These are phyloP conservation scores for Corythornis madagascariensis DNA, from an alignment of 2,113 vertebrate species.

Conservation along the genomic window DNA sequence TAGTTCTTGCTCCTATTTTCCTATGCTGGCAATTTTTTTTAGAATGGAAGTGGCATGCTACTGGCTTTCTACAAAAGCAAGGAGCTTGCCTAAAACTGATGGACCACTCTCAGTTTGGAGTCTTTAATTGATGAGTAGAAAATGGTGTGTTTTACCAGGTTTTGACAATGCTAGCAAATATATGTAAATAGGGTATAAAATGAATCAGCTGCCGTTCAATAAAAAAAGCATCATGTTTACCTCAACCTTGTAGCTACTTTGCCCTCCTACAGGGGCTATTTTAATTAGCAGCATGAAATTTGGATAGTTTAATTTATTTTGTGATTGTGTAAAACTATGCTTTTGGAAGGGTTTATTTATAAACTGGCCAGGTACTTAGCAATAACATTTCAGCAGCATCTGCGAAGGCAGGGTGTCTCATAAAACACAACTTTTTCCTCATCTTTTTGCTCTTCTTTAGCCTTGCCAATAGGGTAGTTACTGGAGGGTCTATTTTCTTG, in stretches of 20 bases:
- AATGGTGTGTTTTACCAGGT: constrained; percentile 63
- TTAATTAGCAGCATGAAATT: constrained; percentile 83
- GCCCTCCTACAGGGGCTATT: constrained; percentile 76
- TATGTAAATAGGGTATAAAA: constrained; percentile 75
- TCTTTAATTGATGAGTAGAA: not conserved
- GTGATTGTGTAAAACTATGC: constrained; percentile 69
- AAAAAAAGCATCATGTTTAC: constrained; percentile 71
- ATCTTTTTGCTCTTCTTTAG: constrained; percentile 47
- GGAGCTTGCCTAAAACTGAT: not conserved
- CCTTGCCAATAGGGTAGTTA: constrained; percentile 46
- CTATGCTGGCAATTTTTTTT: not conserved
- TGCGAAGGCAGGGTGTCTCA: constrained; percentile 60
- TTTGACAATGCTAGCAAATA: constrained; percentile 78
- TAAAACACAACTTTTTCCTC: constrained; percentile 17
- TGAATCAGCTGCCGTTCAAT: constrained; percentile 72
- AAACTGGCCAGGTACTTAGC: constrained; percentile 73
- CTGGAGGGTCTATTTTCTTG: constrained; percentile 44
- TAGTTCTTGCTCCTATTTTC: not conserved
- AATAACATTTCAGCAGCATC: constrained; percentile 69
- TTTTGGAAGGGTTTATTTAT: constrained; percentile 76
- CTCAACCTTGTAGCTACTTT: constrained; percentile 73
- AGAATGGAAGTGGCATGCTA: not conserved
- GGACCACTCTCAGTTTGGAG: not conserved
- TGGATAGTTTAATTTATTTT: constrained; percentile 79
- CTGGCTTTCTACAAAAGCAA: not conserved